Evolutionary conservation across 2,797 vertebrate species (phyloP).

Genomic region (Phaenicophaeus curvirostris): DNA sequence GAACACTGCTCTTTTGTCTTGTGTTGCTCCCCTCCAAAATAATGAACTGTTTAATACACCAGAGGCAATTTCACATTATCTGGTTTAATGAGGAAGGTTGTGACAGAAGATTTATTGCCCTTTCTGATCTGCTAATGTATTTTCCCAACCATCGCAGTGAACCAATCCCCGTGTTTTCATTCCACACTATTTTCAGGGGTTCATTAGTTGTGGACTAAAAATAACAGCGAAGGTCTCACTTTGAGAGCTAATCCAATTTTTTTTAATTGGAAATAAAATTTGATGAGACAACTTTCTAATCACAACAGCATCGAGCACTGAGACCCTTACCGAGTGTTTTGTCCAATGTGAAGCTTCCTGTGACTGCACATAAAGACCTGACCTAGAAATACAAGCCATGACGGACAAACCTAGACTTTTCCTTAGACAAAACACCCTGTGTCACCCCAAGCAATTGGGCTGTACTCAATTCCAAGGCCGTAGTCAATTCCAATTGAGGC

Average conservation of each 20-base stretch:
- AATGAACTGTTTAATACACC: conserved; percentile 75
- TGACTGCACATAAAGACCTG: conserved; percentile 23
- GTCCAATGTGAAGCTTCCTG: conserved; percentile 18
- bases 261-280: conserved; percentile 63
- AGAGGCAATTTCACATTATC: conserved; percentile 73
- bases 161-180: conserved; percentile 52
- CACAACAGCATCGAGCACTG: conserved; percentile 27
- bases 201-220: conserved; percentile 67
- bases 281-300: conserved; percentile 64
- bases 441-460: background rate
- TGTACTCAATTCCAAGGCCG: background rate
- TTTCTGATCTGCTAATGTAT: conserved; percentile 68
- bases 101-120: conserved; percentile 63
- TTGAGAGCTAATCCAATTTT: conserved; percentile 51
- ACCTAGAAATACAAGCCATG: conserved; percentile 24
- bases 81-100: conserved; percentile 64
- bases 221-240: conserved; percentile 33
- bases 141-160: conserved; percentile 52
- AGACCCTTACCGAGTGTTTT: conserved; percentile 37
- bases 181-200: conserved; percentile 59
- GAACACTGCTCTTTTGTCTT: conserved; percentile 52
- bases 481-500: background rate
- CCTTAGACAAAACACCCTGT: background rate
- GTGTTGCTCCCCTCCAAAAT: conserved; percentile 49
- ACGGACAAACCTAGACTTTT: background rate